Conservation (phyloP, 2,113 vertebrate genomes). For the Cololabis saira region DNA sequence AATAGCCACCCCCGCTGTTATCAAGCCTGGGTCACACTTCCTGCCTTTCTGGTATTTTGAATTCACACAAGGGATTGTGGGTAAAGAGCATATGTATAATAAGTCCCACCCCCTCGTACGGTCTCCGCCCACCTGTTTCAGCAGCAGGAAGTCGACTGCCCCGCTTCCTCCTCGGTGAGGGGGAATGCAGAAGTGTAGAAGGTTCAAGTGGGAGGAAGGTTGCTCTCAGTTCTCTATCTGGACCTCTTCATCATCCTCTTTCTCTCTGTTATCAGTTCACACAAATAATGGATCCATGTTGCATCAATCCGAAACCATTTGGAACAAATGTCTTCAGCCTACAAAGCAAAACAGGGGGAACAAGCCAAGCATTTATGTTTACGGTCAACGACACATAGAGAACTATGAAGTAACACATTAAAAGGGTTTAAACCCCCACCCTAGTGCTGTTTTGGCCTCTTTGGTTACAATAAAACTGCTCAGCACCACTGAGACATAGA, state of each 20-base stretch:
- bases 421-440: too few relatives aligned
- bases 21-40: slow-evolving; percentile 71
- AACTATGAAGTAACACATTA: too few relatives aligned
- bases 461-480: too few relatives aligned
- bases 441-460: too few relatives aligned
- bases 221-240: slow-evolving; percentile 60
- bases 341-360: not conserved
- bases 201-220: slow-evolving; percentile 19
- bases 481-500: too few relatives aligned
- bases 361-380: too few relatives aligned
- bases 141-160: slow-evolving; percentile 65
- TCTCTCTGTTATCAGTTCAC: not conserved
- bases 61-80: slow-evolving; percentile 46
- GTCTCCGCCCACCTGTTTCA: not conserved
- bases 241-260: slow-evolving; percentile 18
- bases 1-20: slow-evolving; percentile 63
- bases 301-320: not conserved
- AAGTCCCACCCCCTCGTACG: not conserved
- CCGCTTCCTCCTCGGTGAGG: slow-evolving; percentile 66
- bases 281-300: not conserved
- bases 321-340: not conserved
- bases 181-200: slow-evolving; percentile 69
- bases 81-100: slow-evolving; percentile 11
- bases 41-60: slow-evolving; percentile 59
- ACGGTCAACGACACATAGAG: too few relatives aligned